phyloP scores from a whole-genome alignment of 2,888 invertebrate genomes.

The Phragmatobia fuliginosa region DNA sequence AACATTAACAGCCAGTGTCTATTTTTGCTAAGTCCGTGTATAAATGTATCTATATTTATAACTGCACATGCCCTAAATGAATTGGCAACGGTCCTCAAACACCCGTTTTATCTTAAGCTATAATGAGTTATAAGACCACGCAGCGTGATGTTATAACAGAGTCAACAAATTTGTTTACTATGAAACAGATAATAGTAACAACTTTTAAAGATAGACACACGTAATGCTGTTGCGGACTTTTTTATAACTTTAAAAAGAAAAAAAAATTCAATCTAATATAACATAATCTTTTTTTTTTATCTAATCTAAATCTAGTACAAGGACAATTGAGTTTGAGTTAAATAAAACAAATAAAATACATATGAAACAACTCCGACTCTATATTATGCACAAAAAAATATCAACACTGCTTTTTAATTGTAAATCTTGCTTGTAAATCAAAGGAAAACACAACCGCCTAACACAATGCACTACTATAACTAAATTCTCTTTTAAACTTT shows the following conservation, averaged over 20 bases:
- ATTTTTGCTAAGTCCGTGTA: neutral
- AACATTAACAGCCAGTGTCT: neutral
- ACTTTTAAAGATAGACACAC: no score
- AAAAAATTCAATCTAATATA: no score
- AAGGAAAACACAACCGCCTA: neutral
- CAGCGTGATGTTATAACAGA: no score
- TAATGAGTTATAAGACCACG: neutral
- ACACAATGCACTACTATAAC: neutral
- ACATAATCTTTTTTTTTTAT: no score
- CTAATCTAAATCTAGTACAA: neutral
- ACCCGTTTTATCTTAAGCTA: neutral
- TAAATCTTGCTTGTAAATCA: neutral
- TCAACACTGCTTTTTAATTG: no score
- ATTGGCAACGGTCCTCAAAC: neutral
- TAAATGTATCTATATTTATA: no score
- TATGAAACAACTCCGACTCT: neutral
- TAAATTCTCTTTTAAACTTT: neutral
- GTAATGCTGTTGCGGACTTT: no score
- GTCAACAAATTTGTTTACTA: no score
- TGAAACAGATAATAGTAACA: no score
- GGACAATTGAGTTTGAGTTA: no score
- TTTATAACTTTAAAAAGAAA: no score
- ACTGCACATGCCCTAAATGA: neutral
- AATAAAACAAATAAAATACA: no score
- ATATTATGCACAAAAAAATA: neutral